Conservation (phyloP, 2,888 invertebrate species). For the Eupithecia centaureata region DNA sequence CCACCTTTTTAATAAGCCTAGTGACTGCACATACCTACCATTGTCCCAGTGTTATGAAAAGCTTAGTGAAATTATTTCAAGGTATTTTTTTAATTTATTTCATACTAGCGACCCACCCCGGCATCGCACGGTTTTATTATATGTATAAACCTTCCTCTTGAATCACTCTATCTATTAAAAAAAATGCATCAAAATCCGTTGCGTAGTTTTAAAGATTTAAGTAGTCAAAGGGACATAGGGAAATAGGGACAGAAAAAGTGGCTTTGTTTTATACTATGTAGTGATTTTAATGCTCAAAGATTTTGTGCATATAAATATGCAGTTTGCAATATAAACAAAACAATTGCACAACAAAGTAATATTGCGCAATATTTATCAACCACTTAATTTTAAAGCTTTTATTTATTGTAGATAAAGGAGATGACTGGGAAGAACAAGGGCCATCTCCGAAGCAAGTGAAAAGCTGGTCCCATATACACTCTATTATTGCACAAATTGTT, state of each 20-base stretch:
- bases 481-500: conserved; percentile 76
- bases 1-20: conserved; percentile 66
- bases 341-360: conserved; percentile 5
- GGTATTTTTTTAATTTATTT: conserved; percentile 52
- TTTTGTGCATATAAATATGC: conserved; percentile 15
- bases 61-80: conserved; percentile 72
- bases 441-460: conserved; percentile 82
- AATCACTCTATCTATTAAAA: too few species aligned
- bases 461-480: conserved; percentile 87
- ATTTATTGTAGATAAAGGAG: conserved; percentile 68
- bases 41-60: conserved; percentile 65
- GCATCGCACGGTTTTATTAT: too few species aligned
- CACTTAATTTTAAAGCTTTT: neutral
- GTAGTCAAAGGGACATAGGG: too few species aligned
- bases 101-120: too few species aligned
- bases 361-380: conserved; percentile 27
- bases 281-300: neutral
- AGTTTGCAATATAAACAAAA: conserved; percentile 7
- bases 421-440: conserved; percentile 83
- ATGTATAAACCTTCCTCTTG: too few species aligned
- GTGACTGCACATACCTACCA: conserved; percentile 79
- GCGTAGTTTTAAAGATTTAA: too few species aligned
- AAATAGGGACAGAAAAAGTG: too few species aligned
- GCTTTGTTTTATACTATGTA: too few species aligned
- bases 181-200: too few species aligned